Evolutionary conservation across 53 echinoderm and acorn worm genomes (phyloP).

Genomic region (Stichopus horrens): DNA sequence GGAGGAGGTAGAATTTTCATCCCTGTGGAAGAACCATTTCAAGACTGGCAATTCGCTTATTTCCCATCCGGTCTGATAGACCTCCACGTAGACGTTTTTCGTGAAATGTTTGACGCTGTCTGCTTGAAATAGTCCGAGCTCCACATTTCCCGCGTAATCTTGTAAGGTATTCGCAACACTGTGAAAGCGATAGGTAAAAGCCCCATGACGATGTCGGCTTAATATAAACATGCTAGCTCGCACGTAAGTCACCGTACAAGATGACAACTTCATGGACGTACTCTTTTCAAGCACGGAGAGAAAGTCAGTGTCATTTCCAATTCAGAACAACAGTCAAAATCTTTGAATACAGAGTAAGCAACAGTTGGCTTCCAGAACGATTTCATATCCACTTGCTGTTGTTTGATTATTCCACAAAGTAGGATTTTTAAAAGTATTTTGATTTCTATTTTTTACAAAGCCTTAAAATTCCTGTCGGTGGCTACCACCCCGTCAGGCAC

Average conservation of each 20-base stretch:
- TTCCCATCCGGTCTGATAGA: constrained; percentile 55
- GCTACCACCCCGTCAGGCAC: no score
- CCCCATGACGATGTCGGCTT: neutral
- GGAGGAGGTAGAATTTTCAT: constrained; percentile 1
- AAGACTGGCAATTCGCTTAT: constrained; percentile 38
- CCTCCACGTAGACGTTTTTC: constrained; percentile 57
- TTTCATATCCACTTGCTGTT: no score
- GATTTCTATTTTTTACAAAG: no score
- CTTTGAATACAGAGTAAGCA: no score
- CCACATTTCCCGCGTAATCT: constrained; percentile 67
- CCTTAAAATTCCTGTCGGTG: no score
- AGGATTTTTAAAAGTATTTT: no score
- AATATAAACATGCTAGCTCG: neutral
- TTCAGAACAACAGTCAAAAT: no score
- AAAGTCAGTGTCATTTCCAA: no score
- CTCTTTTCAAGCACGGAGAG: no score
- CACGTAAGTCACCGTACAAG: neutral
- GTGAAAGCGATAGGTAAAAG: neutral
- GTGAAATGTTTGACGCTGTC: constrained; percentile 55
- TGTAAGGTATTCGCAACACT: constrained; percentile 71
- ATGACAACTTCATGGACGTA: no score
- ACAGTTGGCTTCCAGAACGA: no score
- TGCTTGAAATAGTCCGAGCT: constrained; percentile 43
- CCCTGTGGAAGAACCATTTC: constrained; percentile 24
- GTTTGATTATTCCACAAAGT: no score